Base-by-base conservation (phyloP, 2,113 vertebrate genomes). In the Oophaga pumilio region DNA sequence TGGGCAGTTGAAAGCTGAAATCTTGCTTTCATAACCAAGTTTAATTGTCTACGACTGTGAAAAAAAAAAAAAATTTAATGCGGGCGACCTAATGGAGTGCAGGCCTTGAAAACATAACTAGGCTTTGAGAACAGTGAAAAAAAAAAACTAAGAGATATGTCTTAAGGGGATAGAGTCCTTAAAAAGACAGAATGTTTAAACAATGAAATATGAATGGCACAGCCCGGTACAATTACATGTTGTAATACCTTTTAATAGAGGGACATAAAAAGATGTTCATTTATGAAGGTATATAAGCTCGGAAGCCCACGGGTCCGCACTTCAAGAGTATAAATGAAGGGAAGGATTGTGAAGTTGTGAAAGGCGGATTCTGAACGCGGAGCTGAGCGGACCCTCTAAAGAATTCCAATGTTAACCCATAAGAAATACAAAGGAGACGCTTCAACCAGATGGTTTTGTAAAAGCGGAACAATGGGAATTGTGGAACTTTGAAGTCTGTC, bases 31-130 rank as follows among this genome's bases (percentile, higher is more conserved):
- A 84, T 88, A 88, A 84, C 78, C 71, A 69, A 82, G 57, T 81
- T 64, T 88, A 88, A 88, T 83, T 87, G 85, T 87, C 85, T 88
- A 88, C 76, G 80, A 56, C 71, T 68, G 77, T 88, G 87, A 84
- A 88, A 88, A 88, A 88, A 33, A 33, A 33, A 33, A 33, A 33
- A n/a, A n/a, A n/a, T 84, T 28, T 76, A 88, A 88, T 88, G 80
- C 71, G 33, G 71, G 87, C 81, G 84, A 68, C 28, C 59, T 83
- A 84, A 88, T 84, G 60, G 87, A 88, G n/a, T 18, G n/a, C 80
- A 66, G 87, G 69, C 79, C 86, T 64, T 87, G 79, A 66, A 87
- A 87, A 26, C 56, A 82, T 71, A 87, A 87, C 77, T 59, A 73
- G 77, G 52, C 77, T 81, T 33, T 57, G 76, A 79, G 66, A 80